Conservation (phyloP, 2,797 vertebrate genomes). For the Hybognathus amarus region DNA sequence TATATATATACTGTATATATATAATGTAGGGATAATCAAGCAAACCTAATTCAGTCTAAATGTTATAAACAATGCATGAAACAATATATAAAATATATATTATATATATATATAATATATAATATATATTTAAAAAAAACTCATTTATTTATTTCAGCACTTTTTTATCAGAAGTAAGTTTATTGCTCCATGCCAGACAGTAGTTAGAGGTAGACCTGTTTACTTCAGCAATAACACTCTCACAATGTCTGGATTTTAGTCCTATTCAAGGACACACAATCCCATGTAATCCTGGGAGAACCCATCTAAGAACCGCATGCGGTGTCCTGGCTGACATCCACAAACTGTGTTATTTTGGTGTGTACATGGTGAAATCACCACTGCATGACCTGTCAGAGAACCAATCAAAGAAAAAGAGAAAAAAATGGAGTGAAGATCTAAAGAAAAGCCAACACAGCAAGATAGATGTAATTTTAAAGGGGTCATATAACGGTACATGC, state of each 20-base stretch:
- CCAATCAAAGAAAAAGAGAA: not conserved
- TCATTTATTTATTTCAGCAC: not conserved
- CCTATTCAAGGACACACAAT: not conserved
- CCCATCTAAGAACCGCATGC: not conserved
- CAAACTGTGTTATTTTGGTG: constrained; percentile 24
- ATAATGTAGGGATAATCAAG: not conserved
- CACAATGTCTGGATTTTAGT: not conserved
- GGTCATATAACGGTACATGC: too few species aligned
- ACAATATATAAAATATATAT: too few species aligned
- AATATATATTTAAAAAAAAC: too few species aligned
- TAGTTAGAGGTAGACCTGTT: not conserved
- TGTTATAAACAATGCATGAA: not conserved
- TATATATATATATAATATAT: too few species aligned
- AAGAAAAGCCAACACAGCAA: not conserved
- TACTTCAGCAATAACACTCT: not conserved
- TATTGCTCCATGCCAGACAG: not conserved
- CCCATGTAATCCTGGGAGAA: not conserved
- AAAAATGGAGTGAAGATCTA: not conserved
- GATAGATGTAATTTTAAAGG: not conserved
- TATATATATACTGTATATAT: too few species aligned
- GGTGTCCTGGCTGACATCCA: constrained; percentile 5
- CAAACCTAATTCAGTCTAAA: not conserved
- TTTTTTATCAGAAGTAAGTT: not conserved
- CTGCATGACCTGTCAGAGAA: constrained; percentile 9
- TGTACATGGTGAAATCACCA: constrained; percentile 19